Evolutionary conservation across 1,140 invertebrate species (phyloP), one percentile per base, ranked within the genome.

Genomic region (Octopus sinensis): DNA sequence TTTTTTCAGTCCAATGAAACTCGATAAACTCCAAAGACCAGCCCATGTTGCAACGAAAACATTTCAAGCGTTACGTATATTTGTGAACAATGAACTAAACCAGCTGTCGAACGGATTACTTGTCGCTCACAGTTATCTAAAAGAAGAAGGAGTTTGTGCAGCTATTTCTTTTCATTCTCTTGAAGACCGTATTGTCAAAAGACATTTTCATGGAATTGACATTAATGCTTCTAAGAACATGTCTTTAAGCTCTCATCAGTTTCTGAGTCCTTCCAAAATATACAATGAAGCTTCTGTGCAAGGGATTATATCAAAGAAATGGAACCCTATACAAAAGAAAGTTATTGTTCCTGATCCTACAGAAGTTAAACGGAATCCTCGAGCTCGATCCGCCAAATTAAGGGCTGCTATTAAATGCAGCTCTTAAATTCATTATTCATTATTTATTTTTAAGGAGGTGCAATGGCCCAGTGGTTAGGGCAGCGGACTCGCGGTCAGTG

Each of bases 41-140:
- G 89, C 94, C 6, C 96, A 98, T 88, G 92, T 93, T 83, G 97
- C 97, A 0, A 97, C 96, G 4, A 97, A 96, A 93, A 94, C 96
- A 0, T 99, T 98, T 92, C 96, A 97, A 92, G 97, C 97, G 0
- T 89, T 99, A 80, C 92, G 97, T 85, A 98, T 98, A 84, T 98
- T 98, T 91, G 96, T 99, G 0, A 99, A 99, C 89, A 96, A 99
- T 91, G 97, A 99, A 92, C 90, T 99, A 0, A 99, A 99, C 91
- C 97, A 99, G 92, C 93, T 98, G 5, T 96, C 98, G 92, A 96
- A 96, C 91, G 97, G 93, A 4, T 93, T 98, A 87, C 88, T 95
- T 56, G 86, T 97, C 84, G 95, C 96, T 1, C 92, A 94, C 78
- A 92, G 93, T 83, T 88, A 86, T 88, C 92, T 99, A 43, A 95